Evolutionary conservation across 2,113 vertebrate species (phyloP).

Genomic region (Danio rerio): GRCz12tu NC_133181.1:38219501-38220000

Average conservation of each 20-base stretch:
- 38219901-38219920: background rate
- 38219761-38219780: background rate
- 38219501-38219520: background rate
- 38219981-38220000: background rate
- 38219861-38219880: background rate
- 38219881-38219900: background rate
- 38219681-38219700: background rate
- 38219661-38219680: background rate
- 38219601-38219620: background rate
- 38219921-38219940: background rate
- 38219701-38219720: background rate
- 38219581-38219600: background rate
- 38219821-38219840: constrained; percentile 13
- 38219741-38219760: background rate
- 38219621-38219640: background rate
- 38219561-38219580: background rate
- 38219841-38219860: background rate
- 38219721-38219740: constrained; percentile 24
- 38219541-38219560: background rate
- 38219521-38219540: background rate
- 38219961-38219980: background rate
- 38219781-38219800: background rate
- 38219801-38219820: background rate
- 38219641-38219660: constrained; percentile 9
- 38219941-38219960: background rate